Base-by-base conservation (phyloP, 2,888 invertebrate species). In the Euplagia quadripunctaria region DNA sequence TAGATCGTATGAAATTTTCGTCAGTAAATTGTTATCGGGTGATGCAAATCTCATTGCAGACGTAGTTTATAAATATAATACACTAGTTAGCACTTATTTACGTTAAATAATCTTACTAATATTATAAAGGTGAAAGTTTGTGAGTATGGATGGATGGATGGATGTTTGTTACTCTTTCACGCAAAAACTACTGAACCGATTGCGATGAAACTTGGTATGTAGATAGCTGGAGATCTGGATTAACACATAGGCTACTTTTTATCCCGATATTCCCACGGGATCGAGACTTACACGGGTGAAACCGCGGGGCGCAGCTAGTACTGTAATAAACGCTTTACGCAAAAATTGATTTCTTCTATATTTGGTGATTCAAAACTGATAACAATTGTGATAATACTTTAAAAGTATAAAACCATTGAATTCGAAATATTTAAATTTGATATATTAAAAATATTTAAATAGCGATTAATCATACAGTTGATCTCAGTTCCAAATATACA, bases 11-110 rank as follows among this genome's bases (percentile, higher is more conserved):
- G 84, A 88, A 86, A 89, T 88, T 88, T 79, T 84, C 61, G 79
- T 78, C 89, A 89, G 91, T 90, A 89, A 89, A 87, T 77, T 78
- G 75, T 79, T 77, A 65, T 81, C 79, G 81, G 78, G 81, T 84
- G 82, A 84, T 87, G 78, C 80, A 80, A 85, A 86, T 83, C 80
- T 83, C 83, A 83, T 89, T 85, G 79, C 79, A 76, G 81, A 82
- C 84, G 31, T 31, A 85, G 82, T 84, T 73, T 74, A 70, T 72
- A 79, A 80, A 84, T 81, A 82, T 85, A 86, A 85, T 84, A 83
- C 58, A 46, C 63, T 61, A 77, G 81, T 85, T 85, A 79, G 76
- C 31, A 31, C 31, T 31, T 31, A 31, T 31, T 20, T 20, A 58
- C 11, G 20, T 20, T 58, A 4, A 58, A n/a, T n/a, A n/a, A n/a